Percentiles rank a stretch among this genome's conserved stretches.
Evolutionary conservation across 2,888 invertebrate genomes (phyloP).

Genomic region (Magallana nippona): DNA sequence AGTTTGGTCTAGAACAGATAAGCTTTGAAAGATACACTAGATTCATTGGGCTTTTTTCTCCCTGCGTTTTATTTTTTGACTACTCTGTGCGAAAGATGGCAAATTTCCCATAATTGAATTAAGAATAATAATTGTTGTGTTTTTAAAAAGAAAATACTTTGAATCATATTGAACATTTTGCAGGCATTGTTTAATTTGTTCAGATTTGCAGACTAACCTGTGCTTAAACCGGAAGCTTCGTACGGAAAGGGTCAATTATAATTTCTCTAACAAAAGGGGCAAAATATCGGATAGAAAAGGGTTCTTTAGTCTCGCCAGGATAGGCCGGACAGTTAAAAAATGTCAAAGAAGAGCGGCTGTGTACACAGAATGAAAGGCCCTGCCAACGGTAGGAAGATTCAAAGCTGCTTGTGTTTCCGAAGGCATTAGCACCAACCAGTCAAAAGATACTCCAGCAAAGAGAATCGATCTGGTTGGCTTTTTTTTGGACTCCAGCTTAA

Average conservation of each 20-base stretch:
- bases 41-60: background rate
- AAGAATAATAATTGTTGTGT: background rate
- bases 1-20: constrained; percentile 23
- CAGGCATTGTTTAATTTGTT: background rate
- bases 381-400: constrained; percentile 2
- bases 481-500: constrained; percentile 12
- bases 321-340: background rate
- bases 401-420: background rate
- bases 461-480: constrained; percentile 13
- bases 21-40: background rate
- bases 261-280: background rate
- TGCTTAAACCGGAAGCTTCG: background rate
- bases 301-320: background rate
- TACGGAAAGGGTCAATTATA: constrained; percentile 26
- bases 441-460: constrained; percentile 8
- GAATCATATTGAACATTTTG: background rate
- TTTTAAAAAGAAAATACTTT: background rate
- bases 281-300: background rate
- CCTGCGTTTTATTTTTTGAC: background rate
- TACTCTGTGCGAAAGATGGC: background rate
- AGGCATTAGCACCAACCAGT: constrained; percentile 27
- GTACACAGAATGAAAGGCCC: background rate
- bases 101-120: background rate
- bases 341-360: background rate
- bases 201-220: background rate